Percentiles rank a stretch among this genome's conserved stretches.
phyloP scores from a whole-genome alignment of 2,797 vertebrate genomes.

The Myotis pilosus region DNA sequence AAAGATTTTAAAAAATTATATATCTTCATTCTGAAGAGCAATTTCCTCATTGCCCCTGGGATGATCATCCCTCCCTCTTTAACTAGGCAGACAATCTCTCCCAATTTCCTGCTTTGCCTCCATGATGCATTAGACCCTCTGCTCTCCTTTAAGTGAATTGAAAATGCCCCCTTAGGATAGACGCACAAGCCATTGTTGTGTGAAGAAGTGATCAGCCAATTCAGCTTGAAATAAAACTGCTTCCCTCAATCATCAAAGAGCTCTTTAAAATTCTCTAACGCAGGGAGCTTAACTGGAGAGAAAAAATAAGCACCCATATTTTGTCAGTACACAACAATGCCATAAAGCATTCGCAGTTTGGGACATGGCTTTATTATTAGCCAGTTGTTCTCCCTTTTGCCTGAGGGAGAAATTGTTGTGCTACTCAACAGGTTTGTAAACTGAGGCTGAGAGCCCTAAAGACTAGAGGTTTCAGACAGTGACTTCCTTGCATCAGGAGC shows the following conservation, averaged over 20 bases:
- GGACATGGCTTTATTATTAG: background rate
- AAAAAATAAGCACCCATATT: constrained; percentile 17
- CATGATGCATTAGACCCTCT: constrained; percentile 34
- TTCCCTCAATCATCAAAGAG: constrained; percentile 37
- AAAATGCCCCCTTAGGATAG: constrained; percentile 51
- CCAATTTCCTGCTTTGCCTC: constrained; percentile 36
- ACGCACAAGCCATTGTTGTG: background rate
- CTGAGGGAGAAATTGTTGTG: background rate
- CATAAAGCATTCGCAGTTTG: background rate
- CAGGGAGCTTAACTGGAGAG: constrained; percentile 21
- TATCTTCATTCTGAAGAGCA: background rate
- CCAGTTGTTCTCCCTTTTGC: background rate
- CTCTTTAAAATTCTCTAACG: constrained; percentile 51
- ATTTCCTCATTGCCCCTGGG: background rate
- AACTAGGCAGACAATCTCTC: background rate
- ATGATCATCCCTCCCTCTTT: background rate
- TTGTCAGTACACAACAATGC: background rate
- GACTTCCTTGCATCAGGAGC: accelerated
- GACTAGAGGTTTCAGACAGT: background rate
- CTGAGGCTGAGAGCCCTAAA: background rate
- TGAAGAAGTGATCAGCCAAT: constrained; percentile 23
- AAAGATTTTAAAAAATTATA: background rate
- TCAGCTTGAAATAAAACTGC: constrained; percentile 52
- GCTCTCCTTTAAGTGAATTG: constrained; percentile 33
- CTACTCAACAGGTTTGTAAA: constrained; percentile 26